phyloP scores from a whole-genome alignment of 2,113 vertebrate species.

The Campylomormyrus numenius region DNA sequence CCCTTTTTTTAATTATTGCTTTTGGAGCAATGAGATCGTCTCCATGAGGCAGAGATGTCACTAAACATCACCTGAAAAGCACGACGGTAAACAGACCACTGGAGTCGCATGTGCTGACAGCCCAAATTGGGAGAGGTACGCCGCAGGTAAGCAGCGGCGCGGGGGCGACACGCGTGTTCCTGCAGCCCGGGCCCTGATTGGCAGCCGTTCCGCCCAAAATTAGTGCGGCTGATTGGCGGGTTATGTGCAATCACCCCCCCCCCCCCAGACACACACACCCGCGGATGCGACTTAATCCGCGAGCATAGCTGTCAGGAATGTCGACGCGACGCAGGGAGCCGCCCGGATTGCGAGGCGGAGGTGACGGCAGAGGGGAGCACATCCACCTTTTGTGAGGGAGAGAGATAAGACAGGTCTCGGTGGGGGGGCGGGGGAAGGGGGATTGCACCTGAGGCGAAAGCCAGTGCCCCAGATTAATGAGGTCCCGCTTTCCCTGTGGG shows the following conservation, averaged over 20 bases:
- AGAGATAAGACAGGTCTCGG: slow-evolving; percentile 45
- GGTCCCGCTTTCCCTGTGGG: slow-evolving; percentile 40
- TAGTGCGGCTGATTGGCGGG: background rate
- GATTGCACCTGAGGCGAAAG: slow-evolving; percentile 46
- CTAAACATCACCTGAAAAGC: slow-evolving; percentile 46
- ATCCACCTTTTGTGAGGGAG: slow-evolving; percentile 52
- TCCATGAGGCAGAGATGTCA: slow-evolving; percentile 46
- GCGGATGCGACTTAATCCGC: slow-evolving; percentile 29
- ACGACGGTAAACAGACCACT: slow-evolving; percentile 2
- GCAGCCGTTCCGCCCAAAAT: background rate
- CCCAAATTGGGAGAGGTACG: background rate
- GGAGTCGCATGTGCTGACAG: background rate
- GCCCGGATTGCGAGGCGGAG: slow-evolving; percentile 24
- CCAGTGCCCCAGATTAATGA: slow-evolving; percentile 49
- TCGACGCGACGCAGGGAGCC: slow-evolving; percentile 34
- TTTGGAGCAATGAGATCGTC: slow-evolving; percentile 42
- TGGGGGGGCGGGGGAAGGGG: slow-evolving; percentile 39
- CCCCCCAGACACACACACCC: background rate
- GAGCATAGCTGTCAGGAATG: slow-evolving; percentile 40
- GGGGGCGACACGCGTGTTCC: background rate
- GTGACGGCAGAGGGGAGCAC: slow-evolving; percentile 21
- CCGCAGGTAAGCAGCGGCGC: background rate
- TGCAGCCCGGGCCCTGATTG: background rate
- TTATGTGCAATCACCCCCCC: slow-evolving; percentile 24
- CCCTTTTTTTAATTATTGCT: slow-evolving; percentile 23